These are phyloP conservation scores for Drosophila littoralis DNA, from an alignment of 1,140 invertebrate species.

Conservation along the genomic window DNA sequence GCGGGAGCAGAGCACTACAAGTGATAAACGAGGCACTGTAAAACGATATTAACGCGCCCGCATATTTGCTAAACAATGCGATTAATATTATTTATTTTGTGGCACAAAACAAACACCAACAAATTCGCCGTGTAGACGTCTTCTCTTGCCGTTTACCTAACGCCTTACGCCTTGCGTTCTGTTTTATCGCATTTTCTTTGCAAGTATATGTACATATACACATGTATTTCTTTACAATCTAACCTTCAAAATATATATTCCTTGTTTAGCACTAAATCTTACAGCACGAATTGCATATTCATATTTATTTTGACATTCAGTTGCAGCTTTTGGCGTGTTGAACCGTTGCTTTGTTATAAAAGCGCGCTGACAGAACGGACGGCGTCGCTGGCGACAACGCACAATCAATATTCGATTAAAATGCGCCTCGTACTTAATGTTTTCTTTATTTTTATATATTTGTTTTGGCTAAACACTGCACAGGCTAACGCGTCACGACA, in stretches of 20 bases:
- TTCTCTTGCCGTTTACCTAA: conserved; percentile 16
- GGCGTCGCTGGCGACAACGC: conserved; percentile 37
- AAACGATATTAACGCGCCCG: conserved; percentile 40
- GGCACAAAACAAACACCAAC: conserved; percentile 45
- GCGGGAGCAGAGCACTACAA: conserved; percentile 8
- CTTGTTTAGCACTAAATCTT: conserved; percentile 49
- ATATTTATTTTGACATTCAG: conserved; percentile 39
- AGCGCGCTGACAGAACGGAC: conserved; percentile 23
- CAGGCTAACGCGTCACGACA: conserved; percentile 36
- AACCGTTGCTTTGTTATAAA: conserved; percentile 27
- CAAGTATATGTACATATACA: conserved; percentile 5
- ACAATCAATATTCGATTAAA: conserved; percentile 59
- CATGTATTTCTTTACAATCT: conserved; percentile 39
- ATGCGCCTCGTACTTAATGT: conserved; percentile 34
- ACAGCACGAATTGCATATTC: conserved; percentile 38
- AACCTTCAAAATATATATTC: conserved; percentile 49
- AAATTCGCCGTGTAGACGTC: neutral
- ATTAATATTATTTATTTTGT: conserved; percentile 55
- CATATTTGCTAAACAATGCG: conserved; percentile 58
- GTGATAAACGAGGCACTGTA: conserved; percentile 42
- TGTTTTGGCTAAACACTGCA: conserved; percentile 34
- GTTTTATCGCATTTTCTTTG: conserved; percentile 50
- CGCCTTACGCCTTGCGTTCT: conserved; percentile 27
- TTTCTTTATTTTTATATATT: conserved; percentile 29
- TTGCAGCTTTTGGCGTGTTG: conserved; percentile 3